Evolutionary conservation across 2,113 vertebrate genomes (phyloP).

Genomic region (Caranx melampygus): DNA sequence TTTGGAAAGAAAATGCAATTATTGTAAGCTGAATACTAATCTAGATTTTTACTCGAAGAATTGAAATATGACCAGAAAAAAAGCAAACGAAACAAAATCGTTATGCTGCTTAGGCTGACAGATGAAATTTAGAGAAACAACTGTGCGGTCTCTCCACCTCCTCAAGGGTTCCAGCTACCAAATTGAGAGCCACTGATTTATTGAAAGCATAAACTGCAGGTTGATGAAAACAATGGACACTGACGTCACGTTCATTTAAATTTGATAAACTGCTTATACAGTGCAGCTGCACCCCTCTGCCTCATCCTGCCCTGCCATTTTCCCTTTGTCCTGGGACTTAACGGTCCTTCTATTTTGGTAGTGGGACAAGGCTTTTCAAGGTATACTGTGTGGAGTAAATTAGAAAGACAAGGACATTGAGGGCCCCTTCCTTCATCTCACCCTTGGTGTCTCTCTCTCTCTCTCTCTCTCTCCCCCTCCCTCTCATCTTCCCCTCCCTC

Average conservation of each 20-base stretch:
- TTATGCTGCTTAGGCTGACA: no score
- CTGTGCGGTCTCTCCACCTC: neutral
- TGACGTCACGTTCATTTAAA: slow-evolving; percentile 45
- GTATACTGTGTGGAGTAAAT: slow-evolving; percentile 68
- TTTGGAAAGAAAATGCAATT: neutral
- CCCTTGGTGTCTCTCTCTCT: neutral
- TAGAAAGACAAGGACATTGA: slow-evolving; percentile 74
- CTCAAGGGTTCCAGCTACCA: neutral
- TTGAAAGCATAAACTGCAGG: slow-evolving; percentile 34
- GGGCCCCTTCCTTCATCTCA: slow-evolving; percentile 39
- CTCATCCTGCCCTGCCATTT: slow-evolving; percentile 20
- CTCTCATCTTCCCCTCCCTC: slow-evolving; percentile 6
- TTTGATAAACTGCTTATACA: neutral
- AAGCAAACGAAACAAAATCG: no score
- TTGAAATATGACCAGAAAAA: neutral
- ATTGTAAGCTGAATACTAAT: neutral
- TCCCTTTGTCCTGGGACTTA: slow-evolving; percentile 34
- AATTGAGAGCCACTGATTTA: slow-evolving; percentile 27
- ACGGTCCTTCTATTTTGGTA: slow-evolving; percentile 59
- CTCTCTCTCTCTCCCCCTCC: neutral
- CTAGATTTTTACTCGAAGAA: neutral
- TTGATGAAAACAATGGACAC: slow-evolving; percentile 35
- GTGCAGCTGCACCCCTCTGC: slow-evolving; percentile 11
- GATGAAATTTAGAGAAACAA: neutral
- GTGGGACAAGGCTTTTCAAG: slow-evolving; percentile 59